phyloP scores from a whole-genome alignment of 2,113 vertebrate species.

The Forbesichthys agassizii region DNA sequence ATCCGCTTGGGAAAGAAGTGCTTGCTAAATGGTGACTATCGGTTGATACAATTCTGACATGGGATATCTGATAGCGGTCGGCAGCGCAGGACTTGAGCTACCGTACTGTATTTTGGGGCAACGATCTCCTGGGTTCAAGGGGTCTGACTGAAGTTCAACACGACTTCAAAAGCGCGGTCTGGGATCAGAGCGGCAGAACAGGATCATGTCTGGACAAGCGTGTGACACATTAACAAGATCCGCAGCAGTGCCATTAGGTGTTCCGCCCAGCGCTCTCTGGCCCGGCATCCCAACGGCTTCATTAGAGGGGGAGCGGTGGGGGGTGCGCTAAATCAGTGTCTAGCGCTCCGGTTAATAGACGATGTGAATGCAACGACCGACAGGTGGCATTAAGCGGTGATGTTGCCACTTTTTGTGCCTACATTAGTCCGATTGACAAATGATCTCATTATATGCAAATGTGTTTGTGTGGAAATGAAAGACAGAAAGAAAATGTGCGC shows the following conservation, averaged over 20 bases:
- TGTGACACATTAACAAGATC: conserved; percentile 63
- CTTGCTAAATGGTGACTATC: no score
- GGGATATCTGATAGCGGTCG: no score
- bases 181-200: conserved; percentile 44
- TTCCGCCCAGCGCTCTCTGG: conserved; percentile 45
- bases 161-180: conserved; percentile 31
- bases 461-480: conserved; percentile 20
- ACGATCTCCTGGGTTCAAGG: no score
- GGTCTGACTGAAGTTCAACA: conserved; percentile 3
- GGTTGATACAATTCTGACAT: no score
- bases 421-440: conserved; percentile 54
- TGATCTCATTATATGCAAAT: conserved; percentile 64
- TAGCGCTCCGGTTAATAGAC: conserved; percentile 53
- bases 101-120: no score
- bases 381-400: conserved; percentile 62
- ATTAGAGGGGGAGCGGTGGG: conserved; percentile 42
- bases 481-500: not conserved
- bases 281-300: conserved; percentile 65
- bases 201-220: conserved; percentile 66
- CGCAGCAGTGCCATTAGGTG: conserved; percentile 53
- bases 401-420: conserved; percentile 42
- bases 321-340: conserved; percentile 46
- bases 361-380: conserved; percentile 65
- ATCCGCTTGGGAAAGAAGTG: no score
- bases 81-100: no score